These are phyloP conservation scores for Australoheros scitulus DNA, from an alignment of 2,113 vertebrate genomes.

Conservation along the genomic window DNA sequence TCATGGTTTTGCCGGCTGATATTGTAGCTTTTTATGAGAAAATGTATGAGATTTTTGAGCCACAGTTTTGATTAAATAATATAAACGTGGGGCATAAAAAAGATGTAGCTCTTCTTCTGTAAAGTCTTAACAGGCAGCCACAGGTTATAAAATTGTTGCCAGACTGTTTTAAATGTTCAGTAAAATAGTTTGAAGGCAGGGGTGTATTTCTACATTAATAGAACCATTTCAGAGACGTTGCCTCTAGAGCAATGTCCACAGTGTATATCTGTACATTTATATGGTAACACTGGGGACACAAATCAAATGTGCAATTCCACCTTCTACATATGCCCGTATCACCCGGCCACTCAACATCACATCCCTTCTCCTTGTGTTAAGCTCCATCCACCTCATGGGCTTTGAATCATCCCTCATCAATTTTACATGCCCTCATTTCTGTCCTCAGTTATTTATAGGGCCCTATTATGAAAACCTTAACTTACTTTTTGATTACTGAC, in stretches of 20 bases:
- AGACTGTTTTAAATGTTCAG: conserved; percentile 13
- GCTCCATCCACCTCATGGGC: conserved; percentile 53
- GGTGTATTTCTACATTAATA: conserved; percentile 3
- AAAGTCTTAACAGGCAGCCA: conserved; percentile 16
- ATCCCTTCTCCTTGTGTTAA: conserved; percentile 38
- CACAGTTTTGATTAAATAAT: neutral
- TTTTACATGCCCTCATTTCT: conserved; percentile 78
- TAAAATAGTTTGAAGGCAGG: conserved; percentile 1
- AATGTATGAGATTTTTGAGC: neutral
- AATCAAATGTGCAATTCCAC: conserved; percentile 24
- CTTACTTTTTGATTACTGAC: conserved; percentile 80
- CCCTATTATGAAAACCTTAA: conserved; percentile 79
- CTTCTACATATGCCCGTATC: conserved; percentile 25
- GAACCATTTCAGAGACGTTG: neutral
- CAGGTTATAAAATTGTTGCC: neutral
- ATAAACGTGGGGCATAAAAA: neutral
- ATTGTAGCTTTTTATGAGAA: neutral
- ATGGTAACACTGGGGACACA: conserved; percentile 19
- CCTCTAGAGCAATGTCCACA: conserved; percentile 10
- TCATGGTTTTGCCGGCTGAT: neutral
- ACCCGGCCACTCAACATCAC: conserved; percentile 44
- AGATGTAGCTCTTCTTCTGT: neutral
- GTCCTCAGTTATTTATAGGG: conserved; percentile 79
- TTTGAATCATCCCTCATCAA: conserved; percentile 77
- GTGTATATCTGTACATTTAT: conserved; percentile 13